Base-by-base conservation (phyloP, 53 echinoderm and acorn worm genomes). In the Arbacia lixula region DNA sequence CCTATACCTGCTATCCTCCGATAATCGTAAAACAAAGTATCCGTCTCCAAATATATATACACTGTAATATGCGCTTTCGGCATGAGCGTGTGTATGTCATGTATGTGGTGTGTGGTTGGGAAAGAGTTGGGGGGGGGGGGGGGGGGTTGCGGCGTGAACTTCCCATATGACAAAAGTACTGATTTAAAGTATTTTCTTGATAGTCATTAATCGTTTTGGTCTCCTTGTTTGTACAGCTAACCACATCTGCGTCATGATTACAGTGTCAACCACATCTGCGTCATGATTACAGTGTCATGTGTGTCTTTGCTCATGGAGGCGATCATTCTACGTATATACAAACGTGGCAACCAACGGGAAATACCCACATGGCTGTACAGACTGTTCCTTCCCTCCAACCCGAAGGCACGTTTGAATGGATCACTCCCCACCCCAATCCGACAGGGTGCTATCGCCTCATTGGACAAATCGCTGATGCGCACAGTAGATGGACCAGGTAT, bases 211-310 rank as follows among this genome's bases (percentile, higher is more conserved):
- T 35, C 12, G 11, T 20, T 11, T 4, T 20, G 5, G 33, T 2
- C 36, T 10, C 37, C 24, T 68, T 68, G 24, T 12, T 2, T 20
- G 24, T 68, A 20, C 37, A 66, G 66, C 49, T 2, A 50, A 43
- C 30, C 62, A 60, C 58, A 81, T 58, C 24, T 60, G 81, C 17
- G 49, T 71, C 2, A 66, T 66, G 66, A 22, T 66, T 6, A 28
- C 46, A 25, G 42, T 71, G 89, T 65, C 33, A 66, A 49, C 52
- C 68, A 85, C 53, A 77, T 89, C 57, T 85, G 85, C 68, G 31
- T 55, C 55, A 89, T 89, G 89, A 51, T 89, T 5, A 66, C 77
- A n/a, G 29, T 84, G 19, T 63, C 83, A 2, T 91, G 91, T 63
- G 28, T 71, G 6, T 83, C 91, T 8, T 66, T 91, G 3, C 41